Evolutionary conservation across 2,113 vertebrate genomes (phyloP), one percentile per base, ranked within the genome.

Genomic region (Vicugna pacos): DNA sequence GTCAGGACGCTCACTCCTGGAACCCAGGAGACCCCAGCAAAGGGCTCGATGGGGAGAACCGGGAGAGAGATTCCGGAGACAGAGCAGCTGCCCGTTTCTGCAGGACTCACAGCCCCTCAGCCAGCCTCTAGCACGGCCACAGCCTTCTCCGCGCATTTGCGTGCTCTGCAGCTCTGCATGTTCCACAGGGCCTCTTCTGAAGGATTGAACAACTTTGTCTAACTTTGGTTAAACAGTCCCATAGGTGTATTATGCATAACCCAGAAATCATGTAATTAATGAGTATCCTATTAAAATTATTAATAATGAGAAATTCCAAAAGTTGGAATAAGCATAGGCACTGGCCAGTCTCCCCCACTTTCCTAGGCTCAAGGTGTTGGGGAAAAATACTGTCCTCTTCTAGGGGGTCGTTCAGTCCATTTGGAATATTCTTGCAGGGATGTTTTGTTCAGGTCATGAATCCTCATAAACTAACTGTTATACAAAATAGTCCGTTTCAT

Each of bases 141-240:
- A 38, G 20, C 16, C 42, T 67, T 82, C 52, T 64, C n/a, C 48
- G 1, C 88, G 62, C 79, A 3, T 82, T 26, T 85, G 32, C 42
- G 26, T 67, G 12, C 17, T 62, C 52, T 16, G 19, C 6, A n/a
- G 19, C 2, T 84, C 32, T 72, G 56, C 62, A 28, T 26, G 42
- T 64, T 64, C 89, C 19, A 52, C 67, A 50, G 94, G 94, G 17
- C 14, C 12, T 65, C 26, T 95, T 90, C 12, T 32, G 48, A 65
- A 92, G 48, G 70, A 65, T 56, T 87, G 67, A 87, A n/a, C 17
- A 77, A 64, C 77, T 93, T 82, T n/a, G 60, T 30, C 60, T 62
- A 62, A 62, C 60, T 62, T 15, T 60, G 1, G 13, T 7, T 14
- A 76, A 54, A 6, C 6, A 58, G 58, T 79, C 58, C 72, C 50